A percentile compares a stretch with the other conserved stretches of the same genome.
These are phyloP conservation scores for Channa striata DNA, from an alignment of 2,797 vertebrate genomes.

Conservation along the genomic window DNA sequence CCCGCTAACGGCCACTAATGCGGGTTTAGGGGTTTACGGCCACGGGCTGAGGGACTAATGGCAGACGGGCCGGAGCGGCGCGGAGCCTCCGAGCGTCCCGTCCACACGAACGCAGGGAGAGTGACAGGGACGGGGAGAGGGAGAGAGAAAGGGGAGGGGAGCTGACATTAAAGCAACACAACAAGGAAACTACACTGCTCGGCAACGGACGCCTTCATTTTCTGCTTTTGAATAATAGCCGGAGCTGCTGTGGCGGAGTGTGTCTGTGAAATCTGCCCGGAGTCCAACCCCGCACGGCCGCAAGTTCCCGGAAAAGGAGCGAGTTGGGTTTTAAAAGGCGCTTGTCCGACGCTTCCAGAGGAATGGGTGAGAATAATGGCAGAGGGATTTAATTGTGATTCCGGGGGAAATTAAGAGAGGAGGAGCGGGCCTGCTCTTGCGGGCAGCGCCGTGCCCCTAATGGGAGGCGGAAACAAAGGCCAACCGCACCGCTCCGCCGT, in stretches of 20 bases:
- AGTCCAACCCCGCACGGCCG: conserved; percentile 35
- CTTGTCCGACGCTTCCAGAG: conserved; percentile 64
- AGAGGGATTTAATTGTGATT: conserved; percentile 67
- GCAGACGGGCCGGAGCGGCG: conserved; percentile 16
- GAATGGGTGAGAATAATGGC: conserved; percentile 86
- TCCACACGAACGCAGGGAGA: conserved; percentile 62
- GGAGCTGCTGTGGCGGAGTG: conserved; percentile 69
- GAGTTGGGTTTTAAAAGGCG: conserved; percentile 70
- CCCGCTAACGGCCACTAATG: too few relatives aligned
- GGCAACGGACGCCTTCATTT: conserved; percentile 83
- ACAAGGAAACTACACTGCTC: conserved; percentile 84
- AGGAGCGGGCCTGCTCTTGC: conserved; percentile 72
- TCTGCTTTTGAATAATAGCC: conserved; percentile 83
- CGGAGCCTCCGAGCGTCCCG: conserved; percentile 34
- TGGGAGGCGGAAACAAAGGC: conserved; percentile 73
- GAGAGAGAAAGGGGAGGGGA: conserved; percentile 85
- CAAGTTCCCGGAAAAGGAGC: conserved; percentile 52
- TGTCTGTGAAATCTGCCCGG: conserved; percentile 46
- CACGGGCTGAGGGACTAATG: conserved; percentile 3
- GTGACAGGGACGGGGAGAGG: conserved; percentile 81
- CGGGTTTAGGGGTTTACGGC: not conserved
- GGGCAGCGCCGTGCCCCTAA: conserved; percentile 55
- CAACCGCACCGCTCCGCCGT: conserved; percentile 40
- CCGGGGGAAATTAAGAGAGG: conserved; percentile 59
- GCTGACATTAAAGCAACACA: conserved; percentile 87